Percentiles rank a stretch among this genome's conserved stretches.
Evolutionary conservation across 2,888 invertebrate species (phyloP).

Genomic region (Lasioglossum marginatum): DNA sequence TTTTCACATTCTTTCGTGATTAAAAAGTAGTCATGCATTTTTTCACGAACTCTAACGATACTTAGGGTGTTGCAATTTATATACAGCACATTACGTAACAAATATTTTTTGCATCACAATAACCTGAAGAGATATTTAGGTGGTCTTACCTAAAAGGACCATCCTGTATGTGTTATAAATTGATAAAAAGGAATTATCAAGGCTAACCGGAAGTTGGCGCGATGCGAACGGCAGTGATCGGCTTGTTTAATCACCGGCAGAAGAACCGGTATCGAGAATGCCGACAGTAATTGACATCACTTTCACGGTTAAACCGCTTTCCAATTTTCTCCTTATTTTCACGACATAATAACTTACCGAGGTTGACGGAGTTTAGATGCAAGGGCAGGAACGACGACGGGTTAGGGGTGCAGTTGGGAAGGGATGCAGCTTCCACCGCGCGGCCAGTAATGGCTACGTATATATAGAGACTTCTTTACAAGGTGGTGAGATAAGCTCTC

Average conservation of each 20-base stretch:
- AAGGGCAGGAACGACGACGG: conserved; percentile 16
- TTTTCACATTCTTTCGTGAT: neutral
- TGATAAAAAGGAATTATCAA: neutral
- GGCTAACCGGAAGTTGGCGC: neutral
- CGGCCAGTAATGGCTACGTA: conserved; percentile 58
- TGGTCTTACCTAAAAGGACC: too few relatives aligned
- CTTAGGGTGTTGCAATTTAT: neutral
- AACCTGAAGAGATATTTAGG: too few relatives aligned
- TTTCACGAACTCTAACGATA: neutral
- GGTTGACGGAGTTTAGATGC: conserved; percentile 56
- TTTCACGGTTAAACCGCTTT: conserved; percentile 69
- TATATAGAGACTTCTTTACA: conserved; percentile 61
- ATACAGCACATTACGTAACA: neutral
- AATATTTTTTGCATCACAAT: too few relatives aligned
- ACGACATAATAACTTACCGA: conserved; percentile 69
- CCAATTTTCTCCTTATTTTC: conserved; percentile 76
- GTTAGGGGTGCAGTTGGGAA: neutral
- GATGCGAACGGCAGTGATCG: conserved; percentile 11
- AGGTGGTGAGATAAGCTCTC: conserved; percentile 66
- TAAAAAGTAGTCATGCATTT: neutral
- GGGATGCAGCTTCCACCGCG: conserved; percentile 24
- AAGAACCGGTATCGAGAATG: conserved; percentile 43
- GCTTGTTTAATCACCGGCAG: conserved; percentile 15
- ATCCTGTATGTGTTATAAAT: conserved; percentile 22
- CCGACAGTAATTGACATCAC: conserved; percentile 69